Evolutionary conservation across 2,888 invertebrate genomes (phyloP), one percentile per base, ranked within the genome.

Genomic region (Pachymerium ferrugineum): DNA sequence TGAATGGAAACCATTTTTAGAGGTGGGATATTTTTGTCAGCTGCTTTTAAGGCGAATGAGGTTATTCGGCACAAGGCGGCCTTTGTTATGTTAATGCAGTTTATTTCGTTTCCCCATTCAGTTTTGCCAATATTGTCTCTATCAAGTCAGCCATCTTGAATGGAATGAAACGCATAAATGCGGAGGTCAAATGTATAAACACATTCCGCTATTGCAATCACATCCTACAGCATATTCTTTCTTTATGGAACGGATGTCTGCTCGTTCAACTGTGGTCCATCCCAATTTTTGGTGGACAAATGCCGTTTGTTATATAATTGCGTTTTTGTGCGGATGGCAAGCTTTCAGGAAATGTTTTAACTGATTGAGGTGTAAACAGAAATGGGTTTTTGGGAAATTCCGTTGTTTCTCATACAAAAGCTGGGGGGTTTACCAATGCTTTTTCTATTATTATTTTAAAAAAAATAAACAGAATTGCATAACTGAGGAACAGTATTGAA

Each of bases 71-170:
- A 47, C 47, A 47, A 47, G 47, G 22, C 47, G 47, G 19, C 47
- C 47, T 47, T 47, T 47, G 47, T 47, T 22, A 47, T 47, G 47
- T 2, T 47, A 47, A 47, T 47, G 47, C 16, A 47, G 47, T 22
- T 47, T 47, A 47, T 47, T 47, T 47, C 47, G 16, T 47, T 47
- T 16, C 47, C 47, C 47, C 47, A 47, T 47, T 47, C 5, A 47
- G 47, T 47, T 47, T 47, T 47, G 47, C 47, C 47, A 47, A 47
- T 47, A 47, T 47, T 47, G 47, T 47, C 47, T 47, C 19, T 16
- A 47, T 47, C 47, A 47, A 47, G 47, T 47, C 47, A 47, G 47
- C 47, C 47, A 47, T 47, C 47, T 47, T 47, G n/a, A 47, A 47
- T 47, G 47, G 47, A 47, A 47, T 47, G 47, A 47, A 47, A 47